phyloP scores from a whole-genome alignment of 2,113 vertebrate genomes.

The Felis catus region DNA sequence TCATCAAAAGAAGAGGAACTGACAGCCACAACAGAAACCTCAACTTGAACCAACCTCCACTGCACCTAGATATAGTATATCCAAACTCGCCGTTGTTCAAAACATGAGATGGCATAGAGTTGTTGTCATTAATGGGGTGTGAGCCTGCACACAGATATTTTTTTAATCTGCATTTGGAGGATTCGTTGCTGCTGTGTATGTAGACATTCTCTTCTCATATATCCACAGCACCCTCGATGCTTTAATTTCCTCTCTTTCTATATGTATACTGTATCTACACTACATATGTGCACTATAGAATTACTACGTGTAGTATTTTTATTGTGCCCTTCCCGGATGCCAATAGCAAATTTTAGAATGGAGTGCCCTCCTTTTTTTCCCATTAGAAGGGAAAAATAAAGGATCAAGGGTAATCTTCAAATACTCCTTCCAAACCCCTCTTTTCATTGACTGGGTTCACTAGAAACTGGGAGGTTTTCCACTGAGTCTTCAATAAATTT shows the following conservation, averaged over 20 bases:
- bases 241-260: not conserved
- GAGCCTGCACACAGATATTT: not conserved
- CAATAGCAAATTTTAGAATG: not conserved
- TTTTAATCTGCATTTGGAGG: not conserved
- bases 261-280: too few relatives aligned
- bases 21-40: conserved; percentile 51
- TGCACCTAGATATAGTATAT: not conserved
- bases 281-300: too few relatives aligned
- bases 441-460: conserved; percentile 36
- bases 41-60: not conserved
- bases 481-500: not conserved
- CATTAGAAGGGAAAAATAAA: not conserved
- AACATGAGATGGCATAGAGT: not conserved
- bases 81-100: not conserved
- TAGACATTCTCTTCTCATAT: not conserved
- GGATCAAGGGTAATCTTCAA: conserved; percentile 38
- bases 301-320: not conserved
- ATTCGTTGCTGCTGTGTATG: not conserved
- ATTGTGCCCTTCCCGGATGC: not conserved
- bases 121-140: not conserved
- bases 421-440: not conserved
- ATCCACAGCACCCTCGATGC: not conserved
- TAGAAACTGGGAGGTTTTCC: conserved; percentile 25
- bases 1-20: conserved; percentile 68
- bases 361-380: not conserved